Base-by-base conservation (phyloP, 2,888 invertebrate genomes). In the Drepanosiphum platanoidis region DNA sequence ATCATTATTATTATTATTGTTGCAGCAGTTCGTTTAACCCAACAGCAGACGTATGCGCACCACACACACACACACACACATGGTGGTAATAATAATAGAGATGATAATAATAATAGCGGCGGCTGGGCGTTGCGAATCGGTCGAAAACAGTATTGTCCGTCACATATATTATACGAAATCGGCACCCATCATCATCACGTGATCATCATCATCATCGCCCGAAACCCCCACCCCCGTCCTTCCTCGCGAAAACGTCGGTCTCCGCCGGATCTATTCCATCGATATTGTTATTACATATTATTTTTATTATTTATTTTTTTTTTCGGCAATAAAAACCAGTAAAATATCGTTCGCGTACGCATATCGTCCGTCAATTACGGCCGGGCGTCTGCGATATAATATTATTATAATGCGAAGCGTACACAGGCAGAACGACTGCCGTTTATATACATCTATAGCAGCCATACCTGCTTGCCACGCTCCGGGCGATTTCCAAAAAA, bases 11-110 rank as follows among this genome's bases (percentile, higher is more conserved):
- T 34, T 75, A 13, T 46, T 80, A 22, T 72, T 61, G 27, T 75
- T 52, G 64, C 9, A 75, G 72, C 82, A 82, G 82, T 82, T 82
- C 83, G 74, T 82, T 74, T 82, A 82, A 82, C 83, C 66, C 83
- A 36, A 64, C 36, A 68, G n/a, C 15, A 64, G 27, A 64, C 27
- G 61, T 61, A 7, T 9, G 27, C 0, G 15, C 32, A 42, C 8
- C 42, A 64, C 46, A 22, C 34, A 27, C 18, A 72, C 5, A 32
- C 18, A 36, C 22, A 18, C 36, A 39, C 71, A 71, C 39, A 39
- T 18, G 8, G 3, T 46, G 36, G 5, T 52, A 18, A 52, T 32
- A 32, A 75, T 75, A 39, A 77, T 80, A 58, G n/a, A n/a, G n/a
- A 80, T 52, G 46, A 66, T 36, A 58, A 70, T 61, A 82, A 72